Evolutionary conservation across 53 echinoderm and acorn worm species (phyloP).

Genomic region (Arbacia lixula): DNA sequence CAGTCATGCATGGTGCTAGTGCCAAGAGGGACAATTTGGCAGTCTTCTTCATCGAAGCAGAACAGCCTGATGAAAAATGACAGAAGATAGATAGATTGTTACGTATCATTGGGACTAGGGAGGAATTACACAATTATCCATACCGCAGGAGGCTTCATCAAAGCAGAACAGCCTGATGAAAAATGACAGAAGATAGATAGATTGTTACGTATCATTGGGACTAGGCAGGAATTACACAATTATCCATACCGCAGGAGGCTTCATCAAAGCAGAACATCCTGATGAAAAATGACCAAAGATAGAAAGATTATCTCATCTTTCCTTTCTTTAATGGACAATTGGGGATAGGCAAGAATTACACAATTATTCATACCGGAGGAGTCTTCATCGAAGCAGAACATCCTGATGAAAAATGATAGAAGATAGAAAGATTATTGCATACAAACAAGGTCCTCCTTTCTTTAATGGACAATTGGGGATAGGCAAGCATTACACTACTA

Average conservation of each 20-base stretch:
- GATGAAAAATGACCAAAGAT: background rate
- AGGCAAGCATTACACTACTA: background rate
- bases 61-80: slow-evolving; percentile 14
- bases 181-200: background rate
- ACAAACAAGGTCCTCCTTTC: background rate
- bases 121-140: background rate
- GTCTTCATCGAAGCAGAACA: slow-evolving; percentile 37
- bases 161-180: slow-evolving; percentile 37
- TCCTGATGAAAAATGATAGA: background rate
- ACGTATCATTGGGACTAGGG: too few species aligned
- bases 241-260: slow-evolving; percentile 7
- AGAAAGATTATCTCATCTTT: too few species aligned
- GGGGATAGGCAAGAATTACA: background rate
- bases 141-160: slow-evolving; percentile 21
- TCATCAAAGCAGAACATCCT: slow-evolving; percentile 45
- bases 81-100: too few species aligned
- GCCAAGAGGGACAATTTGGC: slow-evolving; percentile 29
- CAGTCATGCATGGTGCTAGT: slow-evolving; percentile 29
- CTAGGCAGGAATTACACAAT: background rate
- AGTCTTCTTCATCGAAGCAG: slow-evolving; percentile 21
- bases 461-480: background rate
- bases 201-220: too few species aligned
- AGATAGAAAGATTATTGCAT: too few species aligned
- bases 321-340: background rate
- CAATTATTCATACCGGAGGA: background rate